These are phyloP conservation scores for Solea solea DNA, from an alignment of 2,113 vertebrate species.

Conservation along the genomic window DNA sequence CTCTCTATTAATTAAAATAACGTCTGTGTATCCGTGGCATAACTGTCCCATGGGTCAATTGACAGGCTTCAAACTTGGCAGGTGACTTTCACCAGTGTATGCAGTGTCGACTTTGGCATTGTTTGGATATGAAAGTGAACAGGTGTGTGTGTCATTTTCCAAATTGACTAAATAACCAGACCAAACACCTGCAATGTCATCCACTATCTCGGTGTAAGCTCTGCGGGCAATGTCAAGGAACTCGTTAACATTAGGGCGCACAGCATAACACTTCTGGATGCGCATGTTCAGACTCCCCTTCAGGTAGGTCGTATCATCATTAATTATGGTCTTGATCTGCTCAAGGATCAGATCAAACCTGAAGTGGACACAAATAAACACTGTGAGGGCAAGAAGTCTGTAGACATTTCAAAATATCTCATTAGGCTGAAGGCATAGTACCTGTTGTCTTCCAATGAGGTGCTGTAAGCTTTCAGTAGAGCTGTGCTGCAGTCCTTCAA, in stretches of 20 bases:
- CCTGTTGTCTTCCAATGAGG: slow-evolving; percentile 90
- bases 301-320: slow-evolving; percentile 88
- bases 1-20: too few species aligned
- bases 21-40: too few species aligned
- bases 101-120: too few species aligned
- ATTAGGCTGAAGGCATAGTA: slow-evolving; percentile 37
- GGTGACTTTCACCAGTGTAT: too few species aligned
- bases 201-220: slow-evolving; percentile 96
- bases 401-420: neutral
- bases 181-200: slow-evolving; percentile 92
- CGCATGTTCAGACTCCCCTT: slow-evolving; percentile 95
- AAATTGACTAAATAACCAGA: neutral
- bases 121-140: too few species aligned
- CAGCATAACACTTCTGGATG: slow-evolving; percentile 97
- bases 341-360: slow-evolving; percentile 92
- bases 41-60: too few species aligned
- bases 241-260: slow-evolving; percentile 91
- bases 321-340: slow-evolving; percentile 93
- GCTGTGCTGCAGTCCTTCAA: slow-evolving; percentile 87
- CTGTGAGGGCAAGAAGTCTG: neutral
- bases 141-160: too few species aligned
- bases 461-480: slow-evolving; percentile 89
- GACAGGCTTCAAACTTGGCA: too few species aligned
- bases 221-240: slow-evolving; percentile 94
- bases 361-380: slow-evolving; percentile 27